Base-by-base conservation (phyloP, 2,888 invertebrate genomes). In the Agrypnus murinus region DNA sequence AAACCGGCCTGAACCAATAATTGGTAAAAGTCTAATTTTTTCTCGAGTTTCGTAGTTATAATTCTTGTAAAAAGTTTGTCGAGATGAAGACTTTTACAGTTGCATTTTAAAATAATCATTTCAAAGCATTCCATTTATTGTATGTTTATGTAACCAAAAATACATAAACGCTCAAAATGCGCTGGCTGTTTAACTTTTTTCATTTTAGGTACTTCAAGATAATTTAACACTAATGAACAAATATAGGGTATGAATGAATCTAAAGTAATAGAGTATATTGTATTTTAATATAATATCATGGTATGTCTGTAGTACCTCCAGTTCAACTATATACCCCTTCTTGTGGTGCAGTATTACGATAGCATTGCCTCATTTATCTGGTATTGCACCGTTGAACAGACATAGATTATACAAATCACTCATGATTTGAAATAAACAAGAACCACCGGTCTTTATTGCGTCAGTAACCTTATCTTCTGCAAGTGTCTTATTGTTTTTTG, bases 11-110 rank as follows among this genome's bases (percentile, higher is more conserved):
- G 40, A 4, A 8, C 40, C n/a, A 40, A 4, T 40, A n/a, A 4
- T 40, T 40, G 40, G 40, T 40, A 40, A n/a, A 8, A n/a, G 40
- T 40, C 40, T 34, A 34, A 34, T 34, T 34, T 34, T 34, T 9
- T 34, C 6, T 34, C 34, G 5, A 34, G 5, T 34, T 9, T 34
- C 6, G 34, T 34, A 43, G 65, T 58, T 65, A 66, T 60, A 57
- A 43, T 60, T 19, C 46, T 59, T 60, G 66, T 60, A 25, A 66
- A 66, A 15, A 66, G 36, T 48, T 66, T 60, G 46, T 66, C 64
- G 9, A 66, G 43, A 31, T 66, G 66, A 48, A 62, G 60, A 5
- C 40, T 67, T 36, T n/a, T n/a, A n/a, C n/a, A n/a, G n/a, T n/a
- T n/a, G n/a, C n/a, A n/a, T n/a, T n/a, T n/a, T n/a, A n/a, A n/a